phyloP scores from a whole-genome alignment of 2,888 invertebrate genomes.

The Melikaiella ostensackeni region DNA sequence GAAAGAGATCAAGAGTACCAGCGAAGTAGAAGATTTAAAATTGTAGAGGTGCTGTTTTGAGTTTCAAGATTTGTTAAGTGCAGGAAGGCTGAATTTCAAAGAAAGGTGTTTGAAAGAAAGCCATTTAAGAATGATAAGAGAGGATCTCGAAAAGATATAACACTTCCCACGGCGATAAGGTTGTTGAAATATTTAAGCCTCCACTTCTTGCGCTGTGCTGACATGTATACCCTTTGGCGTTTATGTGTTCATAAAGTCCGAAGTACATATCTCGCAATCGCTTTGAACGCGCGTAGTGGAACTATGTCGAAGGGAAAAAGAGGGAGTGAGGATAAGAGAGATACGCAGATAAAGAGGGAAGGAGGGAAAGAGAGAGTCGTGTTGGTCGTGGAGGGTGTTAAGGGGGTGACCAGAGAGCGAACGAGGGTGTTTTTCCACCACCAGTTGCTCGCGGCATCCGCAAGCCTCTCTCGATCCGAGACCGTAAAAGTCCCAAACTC shows the following conservation, averaged over 20 bases:
- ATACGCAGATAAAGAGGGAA: slow-evolving; percentile 39
- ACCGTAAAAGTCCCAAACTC: slow-evolving; percentile 50
- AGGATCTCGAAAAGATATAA: slow-evolving; percentile 25
- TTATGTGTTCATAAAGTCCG: slow-evolving; percentile 72
- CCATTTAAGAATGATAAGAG: slow-evolving; percentile 31
- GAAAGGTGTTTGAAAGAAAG: slow-evolving; percentile 16
- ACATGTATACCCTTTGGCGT: slow-evolving; percentile 62
- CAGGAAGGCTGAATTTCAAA: slow-evolving; percentile 4
- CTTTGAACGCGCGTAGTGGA: slow-evolving; percentile 63
- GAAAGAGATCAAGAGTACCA: too few species aligned
- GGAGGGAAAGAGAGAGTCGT: slow-evolving; percentile 55
- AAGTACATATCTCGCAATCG: slow-evolving; percentile 65
- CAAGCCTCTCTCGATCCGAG: slow-evolving; percentile 56
- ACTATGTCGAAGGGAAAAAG: slow-evolving; percentile 51
- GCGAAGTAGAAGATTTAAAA: not conserved
- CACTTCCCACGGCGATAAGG: slow-evolving; percentile 14
- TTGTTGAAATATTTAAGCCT: slow-evolving; percentile 39
- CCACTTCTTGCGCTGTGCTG: slow-evolving; percentile 37
- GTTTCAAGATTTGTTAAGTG: not conserved
- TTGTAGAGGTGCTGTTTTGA: not conserved
- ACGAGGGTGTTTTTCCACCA: slow-evolving; percentile 78
- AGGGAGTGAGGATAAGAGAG: slow-evolving; percentile 48
- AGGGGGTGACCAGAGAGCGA: slow-evolving; percentile 65
- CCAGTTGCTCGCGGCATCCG: slow-evolving; percentile 74
- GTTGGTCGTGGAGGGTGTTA: slow-evolving; percentile 63